phyloP scores from a whole-genome alignment of 2,113 vertebrate genomes.

The Myotis davidii region DNA sequence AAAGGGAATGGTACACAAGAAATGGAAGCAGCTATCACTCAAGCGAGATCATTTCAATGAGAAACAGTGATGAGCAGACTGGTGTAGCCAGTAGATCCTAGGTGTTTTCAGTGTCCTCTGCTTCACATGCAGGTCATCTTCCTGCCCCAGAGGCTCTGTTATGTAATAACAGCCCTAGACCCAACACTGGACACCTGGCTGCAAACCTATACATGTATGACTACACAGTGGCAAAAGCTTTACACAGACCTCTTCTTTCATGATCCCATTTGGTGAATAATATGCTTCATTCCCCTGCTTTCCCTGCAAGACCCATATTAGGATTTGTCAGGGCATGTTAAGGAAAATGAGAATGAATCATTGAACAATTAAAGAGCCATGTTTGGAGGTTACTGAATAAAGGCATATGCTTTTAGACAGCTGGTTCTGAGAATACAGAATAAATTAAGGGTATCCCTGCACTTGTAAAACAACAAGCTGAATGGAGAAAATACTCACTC shows the following conservation, averaged over 20 bases:
- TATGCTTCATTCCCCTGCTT: neutral
- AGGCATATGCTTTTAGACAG: neutral
- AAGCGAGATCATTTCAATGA: neutral
- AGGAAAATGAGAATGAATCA: neutral
- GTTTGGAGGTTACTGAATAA: neutral
- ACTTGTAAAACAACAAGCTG: neutral
- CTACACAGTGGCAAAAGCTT: neutral
- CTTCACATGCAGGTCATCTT: neutral
- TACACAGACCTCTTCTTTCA: neutral
- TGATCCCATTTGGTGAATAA: neutral
- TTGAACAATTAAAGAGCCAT: neutral
- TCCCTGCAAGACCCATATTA: neutral
- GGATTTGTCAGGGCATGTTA: neutral
- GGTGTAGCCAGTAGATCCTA: neutral
- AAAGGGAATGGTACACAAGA: neutral
- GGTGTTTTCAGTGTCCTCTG: neutral
- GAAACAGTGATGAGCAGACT: neutral
- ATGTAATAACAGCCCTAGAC: accelerated
- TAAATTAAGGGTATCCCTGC: neutral
- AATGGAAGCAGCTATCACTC: neutral
- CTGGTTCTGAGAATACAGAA: neutral
- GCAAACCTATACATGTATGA: no score
- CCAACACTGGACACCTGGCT: neutral
- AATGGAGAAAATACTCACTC: neutral
- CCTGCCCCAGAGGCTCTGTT: no score